A percentile compares a stretch with the other conserved stretches of the same genome.
Conservation (phyloP, 2,888 invertebrate genomes). For the Machimus rusticus region DNA sequence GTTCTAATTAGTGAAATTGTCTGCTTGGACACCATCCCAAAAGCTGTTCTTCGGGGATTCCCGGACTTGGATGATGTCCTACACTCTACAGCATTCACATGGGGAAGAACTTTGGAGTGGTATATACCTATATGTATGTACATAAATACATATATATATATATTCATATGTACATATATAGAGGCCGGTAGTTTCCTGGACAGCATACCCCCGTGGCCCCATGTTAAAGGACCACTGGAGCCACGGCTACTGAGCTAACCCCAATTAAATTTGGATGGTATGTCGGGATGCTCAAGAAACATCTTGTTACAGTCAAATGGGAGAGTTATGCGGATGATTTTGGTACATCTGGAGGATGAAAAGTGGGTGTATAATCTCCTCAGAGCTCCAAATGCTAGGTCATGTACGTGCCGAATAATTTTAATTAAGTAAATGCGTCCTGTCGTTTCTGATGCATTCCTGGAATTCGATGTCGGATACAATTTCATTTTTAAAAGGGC, state of each 20-base stretch:
- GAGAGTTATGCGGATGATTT: not conserved
- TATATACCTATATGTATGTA: not conserved
- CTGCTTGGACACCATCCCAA: slow-evolving; percentile 44
- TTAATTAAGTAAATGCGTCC: slow-evolving; percentile 31
- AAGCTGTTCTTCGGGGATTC: not conserved
- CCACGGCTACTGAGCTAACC: slow-evolving; percentile 18
- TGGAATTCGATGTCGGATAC: not conserved
- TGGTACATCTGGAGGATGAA: not conserved
- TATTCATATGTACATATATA: not conserved
- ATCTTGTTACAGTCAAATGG: not conserved
- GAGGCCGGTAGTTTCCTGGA: slow-evolving; percentile 6
- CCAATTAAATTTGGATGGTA: slow-evolving; percentile 36
- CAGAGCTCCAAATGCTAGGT: not conserved
- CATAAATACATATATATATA: too few species aligned
- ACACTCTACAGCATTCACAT: not conserved
- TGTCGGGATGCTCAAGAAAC: not conserved
- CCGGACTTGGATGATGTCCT: not conserved
- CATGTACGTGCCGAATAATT: slow-evolving; percentile 19
- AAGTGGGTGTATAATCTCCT: not conserved
- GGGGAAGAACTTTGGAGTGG: not conserved
- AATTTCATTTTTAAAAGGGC: not conserved
- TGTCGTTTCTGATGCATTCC: not conserved
- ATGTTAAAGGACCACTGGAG: slow-evolving; percentile 8
- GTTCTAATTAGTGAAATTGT: slow-evolving; percentile 47
- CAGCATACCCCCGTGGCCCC: not conserved